A percentile compares a stretch with the other conserved stretches of the same genome.
Evolutionary conservation across 2,113 vertebrate species (phyloP).

Genomic region (Phaetusa simplex): DNA sequence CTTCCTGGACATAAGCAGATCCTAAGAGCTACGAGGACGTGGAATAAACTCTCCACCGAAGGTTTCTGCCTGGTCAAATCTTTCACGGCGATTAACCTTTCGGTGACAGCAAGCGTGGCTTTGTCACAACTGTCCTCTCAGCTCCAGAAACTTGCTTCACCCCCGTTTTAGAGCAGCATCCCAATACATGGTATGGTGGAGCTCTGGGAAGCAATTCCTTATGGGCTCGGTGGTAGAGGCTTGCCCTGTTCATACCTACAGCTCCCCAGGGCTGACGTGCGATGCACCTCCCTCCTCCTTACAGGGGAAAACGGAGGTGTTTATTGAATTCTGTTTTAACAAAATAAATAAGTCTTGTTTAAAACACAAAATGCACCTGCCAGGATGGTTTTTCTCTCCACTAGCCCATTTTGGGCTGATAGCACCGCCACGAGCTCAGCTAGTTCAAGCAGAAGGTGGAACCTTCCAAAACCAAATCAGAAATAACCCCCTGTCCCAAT

Average conservation of each 20-base stretch:
- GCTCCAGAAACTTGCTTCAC: not conserved
- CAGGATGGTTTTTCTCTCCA: not conserved
- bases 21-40: not conserved
- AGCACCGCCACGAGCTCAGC: not conserved
- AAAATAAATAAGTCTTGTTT: not conserved
- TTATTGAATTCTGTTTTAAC: not conserved
- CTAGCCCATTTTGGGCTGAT: not conserved
- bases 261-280: rapidly evolving
- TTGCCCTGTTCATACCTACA: not conserved
- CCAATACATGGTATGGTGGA: rapidly evolving
- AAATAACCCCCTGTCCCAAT: rapidly evolving
- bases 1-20: not conserved
- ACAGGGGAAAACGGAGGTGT: not conserved
- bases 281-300: not conserved
- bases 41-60: not conserved
- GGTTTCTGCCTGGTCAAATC: not conserved
- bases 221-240: not conserved
- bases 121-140: not conserved
- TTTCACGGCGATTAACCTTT: not conserved
- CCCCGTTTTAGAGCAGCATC: not conserved
- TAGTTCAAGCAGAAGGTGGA: not conserved
- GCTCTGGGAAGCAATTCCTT: not conserved
- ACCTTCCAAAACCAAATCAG: not conserved
- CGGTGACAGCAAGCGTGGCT: not conserved
- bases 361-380: not conserved